Percentiles rank a stretch among this genome's conserved stretches.
Evolutionary conservation across 2,888 invertebrate species (phyloP).

Genomic region (Deilephila porcellus): DNA sequence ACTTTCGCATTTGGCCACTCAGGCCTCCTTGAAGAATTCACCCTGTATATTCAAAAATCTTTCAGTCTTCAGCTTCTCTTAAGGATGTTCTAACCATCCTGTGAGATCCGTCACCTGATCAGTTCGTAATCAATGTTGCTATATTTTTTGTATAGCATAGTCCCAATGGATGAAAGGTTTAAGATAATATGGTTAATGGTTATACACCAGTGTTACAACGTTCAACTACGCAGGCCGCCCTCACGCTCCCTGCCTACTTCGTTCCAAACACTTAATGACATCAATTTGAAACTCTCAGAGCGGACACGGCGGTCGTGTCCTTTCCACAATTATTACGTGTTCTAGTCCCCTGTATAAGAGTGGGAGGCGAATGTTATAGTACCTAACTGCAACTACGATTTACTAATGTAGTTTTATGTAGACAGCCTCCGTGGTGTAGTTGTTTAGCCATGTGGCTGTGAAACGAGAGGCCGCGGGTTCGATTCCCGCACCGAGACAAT

Average conservation of each 20-base stretch:
- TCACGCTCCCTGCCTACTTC: slow-evolving; percentile 12
- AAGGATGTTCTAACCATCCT: no score
- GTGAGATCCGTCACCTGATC: no score
- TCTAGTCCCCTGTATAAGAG: slow-evolving; percentile 2
- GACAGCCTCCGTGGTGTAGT: no score
- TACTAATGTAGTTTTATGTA: not conserved
- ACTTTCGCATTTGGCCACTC: no score
- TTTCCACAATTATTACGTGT: slow-evolving; percentile 18
- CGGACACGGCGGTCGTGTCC: slow-evolving; percentile 17
- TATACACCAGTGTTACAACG: slow-evolving; percentile 8
- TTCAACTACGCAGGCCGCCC: slow-evolving; percentile 4
- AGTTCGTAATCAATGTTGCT: no score
- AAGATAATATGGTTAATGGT: slow-evolving; percentile 16
- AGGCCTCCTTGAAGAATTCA: no score
- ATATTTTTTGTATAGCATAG: no score
- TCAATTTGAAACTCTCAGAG: slow-evolving; percentile 12
- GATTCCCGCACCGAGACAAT: no score
- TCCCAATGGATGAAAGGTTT: not conserved
- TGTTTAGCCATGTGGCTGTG: no score
- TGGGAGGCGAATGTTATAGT: not conserved
- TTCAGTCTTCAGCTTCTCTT: no score
- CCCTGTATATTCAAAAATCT: no score
- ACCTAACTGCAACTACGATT: not conserved
- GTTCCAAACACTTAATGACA: slow-evolving; percentile 20
- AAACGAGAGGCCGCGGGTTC: no score